Conservation (phyloP, 2,113 vertebrate genomes). For the Tauraco erythrolophus region DNA sequence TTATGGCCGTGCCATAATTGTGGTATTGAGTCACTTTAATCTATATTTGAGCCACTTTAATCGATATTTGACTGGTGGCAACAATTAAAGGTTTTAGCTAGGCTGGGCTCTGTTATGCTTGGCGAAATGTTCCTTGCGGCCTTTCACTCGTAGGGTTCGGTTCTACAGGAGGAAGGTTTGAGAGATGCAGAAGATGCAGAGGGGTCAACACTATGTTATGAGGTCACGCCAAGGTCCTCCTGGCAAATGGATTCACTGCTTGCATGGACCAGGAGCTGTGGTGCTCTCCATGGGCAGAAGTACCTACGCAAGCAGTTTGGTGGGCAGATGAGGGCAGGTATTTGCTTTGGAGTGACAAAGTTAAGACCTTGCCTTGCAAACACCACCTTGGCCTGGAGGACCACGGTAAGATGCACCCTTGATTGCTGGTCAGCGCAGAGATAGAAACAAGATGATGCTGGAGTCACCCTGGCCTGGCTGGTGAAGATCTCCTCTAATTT, state of each 20-base stretch:
- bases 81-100: background rate
- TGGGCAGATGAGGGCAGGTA: background rate
- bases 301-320: background rate
- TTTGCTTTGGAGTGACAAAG: background rate
- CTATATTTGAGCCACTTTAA: background rate
- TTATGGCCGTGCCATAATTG: fast-evolving
- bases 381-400: background rate
- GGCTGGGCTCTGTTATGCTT: background rate
- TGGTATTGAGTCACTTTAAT: background rate
- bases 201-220: fast-evolving
- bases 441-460: background rate
- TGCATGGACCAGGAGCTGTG: background rate
- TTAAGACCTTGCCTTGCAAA: background rate
- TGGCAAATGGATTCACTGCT: background rate
- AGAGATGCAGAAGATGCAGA: background rate
- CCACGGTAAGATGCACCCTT: fast-evolving
- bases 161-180: background rate
- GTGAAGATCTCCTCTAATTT: background rate
- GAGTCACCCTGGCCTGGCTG: background rate
- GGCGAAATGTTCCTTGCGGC: background rate
- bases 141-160: background rate
- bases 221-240: background rate
- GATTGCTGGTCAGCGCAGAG: background rate
- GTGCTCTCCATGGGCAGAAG: background rate
- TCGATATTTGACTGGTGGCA: background rate